A percentile compares a stretch with the other conserved stretches of the same genome.
phyloP scores from a whole-genome alignment of 2,797 vertebrate species.

The Myoxocephalus aenaeus region DNA sequence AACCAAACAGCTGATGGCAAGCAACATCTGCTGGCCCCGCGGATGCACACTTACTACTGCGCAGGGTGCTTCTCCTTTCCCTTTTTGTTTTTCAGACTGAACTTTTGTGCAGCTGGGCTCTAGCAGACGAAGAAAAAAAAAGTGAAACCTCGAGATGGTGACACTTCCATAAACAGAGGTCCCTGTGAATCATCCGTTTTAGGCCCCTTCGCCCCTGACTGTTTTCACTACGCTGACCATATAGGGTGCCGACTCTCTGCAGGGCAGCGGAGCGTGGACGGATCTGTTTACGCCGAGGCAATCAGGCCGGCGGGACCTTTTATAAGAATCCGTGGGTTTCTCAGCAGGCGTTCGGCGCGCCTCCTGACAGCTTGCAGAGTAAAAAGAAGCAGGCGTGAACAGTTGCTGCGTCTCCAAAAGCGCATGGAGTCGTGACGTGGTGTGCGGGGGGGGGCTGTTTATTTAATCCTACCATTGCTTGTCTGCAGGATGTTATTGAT shows the following conservation, averaged over 20 bases:
- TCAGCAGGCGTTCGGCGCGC: conserved; percentile 64
- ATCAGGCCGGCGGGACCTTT: conserved; percentile 78
- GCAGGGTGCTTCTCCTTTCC: conserved; percentile 28
- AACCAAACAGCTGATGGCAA: conserved; percentile 44
- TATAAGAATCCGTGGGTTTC: conserved; percentile 69
- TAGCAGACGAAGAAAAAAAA: conserved; percentile 60
- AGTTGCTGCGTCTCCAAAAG: conserved; percentile 79
- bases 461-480: conserved; percentile 82
- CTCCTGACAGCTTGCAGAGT: conserved; percentile 76
- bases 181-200: conserved; percentile 76
- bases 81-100: conserved; percentile 27
- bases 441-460: conserved; percentile 79
- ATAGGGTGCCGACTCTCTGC: conserved; percentile 79
- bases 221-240: conserved; percentile 80
- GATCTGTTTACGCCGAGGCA: conserved; percentile 77
- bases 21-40: conserved; percentile 61
- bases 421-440: conserved; percentile 70
- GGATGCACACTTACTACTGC: neutral
- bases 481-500: conserved; percentile 88
- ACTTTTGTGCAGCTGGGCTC: conserved; percentile 63
- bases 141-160: conserved; percentile 61
- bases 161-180: conserved; percentile 81
- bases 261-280: conserved; percentile 69
- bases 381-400: conserved; percentile 80
- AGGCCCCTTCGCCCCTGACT: conserved; percentile 71